These are phyloP conservation scores for Oncorhynchus masou DNA, from an alignment of 2,113 vertebrate species.

Conservation along the genomic window DNA sequence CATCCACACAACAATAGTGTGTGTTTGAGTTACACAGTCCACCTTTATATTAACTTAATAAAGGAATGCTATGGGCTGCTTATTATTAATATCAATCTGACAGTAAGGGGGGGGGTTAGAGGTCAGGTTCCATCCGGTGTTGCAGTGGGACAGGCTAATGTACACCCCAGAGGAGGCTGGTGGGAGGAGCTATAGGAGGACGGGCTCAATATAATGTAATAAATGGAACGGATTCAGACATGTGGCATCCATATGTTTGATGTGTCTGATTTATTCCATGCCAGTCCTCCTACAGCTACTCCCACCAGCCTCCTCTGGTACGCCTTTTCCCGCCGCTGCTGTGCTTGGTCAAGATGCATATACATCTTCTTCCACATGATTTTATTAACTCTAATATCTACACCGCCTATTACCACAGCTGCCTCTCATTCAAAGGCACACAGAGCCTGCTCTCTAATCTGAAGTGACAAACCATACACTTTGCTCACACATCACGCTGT, in stretches of 20 bases:
- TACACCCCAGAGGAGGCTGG: not conserved
- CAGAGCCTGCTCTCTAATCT: slow-evolving; percentile 92
- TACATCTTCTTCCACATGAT: slow-evolving; percentile 82
- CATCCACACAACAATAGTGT: too few species aligned
- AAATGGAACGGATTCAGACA: too few species aligned
- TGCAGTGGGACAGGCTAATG: not conserved
- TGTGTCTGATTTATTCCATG: too few species aligned
- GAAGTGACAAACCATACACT: slow-evolving; percentile 97
- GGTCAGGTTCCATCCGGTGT: not conserved
- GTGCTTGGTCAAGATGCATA: not conserved
- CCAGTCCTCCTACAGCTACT: too few species aligned
- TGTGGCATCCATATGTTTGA: too few species aligned
- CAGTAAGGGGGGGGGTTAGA: not conserved
- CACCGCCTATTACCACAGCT: slow-evolving; percentile 92
- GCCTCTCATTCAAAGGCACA: slow-evolving; percentile 92
- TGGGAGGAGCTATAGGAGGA: too few species aligned
- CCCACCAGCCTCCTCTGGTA: too few species aligned
- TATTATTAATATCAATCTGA: not conserved
- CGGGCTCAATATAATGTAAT: too few species aligned
- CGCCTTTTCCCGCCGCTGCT: not conserved
- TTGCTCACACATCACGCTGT: slow-evolving; percentile 91
- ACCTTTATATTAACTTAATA: not conserved
- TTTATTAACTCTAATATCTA: slow-evolving; percentile 96
- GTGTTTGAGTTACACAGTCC: not conserved
- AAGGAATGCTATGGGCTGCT: not conserved